Base-by-base conservation (phyloP, 2,888 invertebrate genomes). In the Magallana nippona region DNA sequence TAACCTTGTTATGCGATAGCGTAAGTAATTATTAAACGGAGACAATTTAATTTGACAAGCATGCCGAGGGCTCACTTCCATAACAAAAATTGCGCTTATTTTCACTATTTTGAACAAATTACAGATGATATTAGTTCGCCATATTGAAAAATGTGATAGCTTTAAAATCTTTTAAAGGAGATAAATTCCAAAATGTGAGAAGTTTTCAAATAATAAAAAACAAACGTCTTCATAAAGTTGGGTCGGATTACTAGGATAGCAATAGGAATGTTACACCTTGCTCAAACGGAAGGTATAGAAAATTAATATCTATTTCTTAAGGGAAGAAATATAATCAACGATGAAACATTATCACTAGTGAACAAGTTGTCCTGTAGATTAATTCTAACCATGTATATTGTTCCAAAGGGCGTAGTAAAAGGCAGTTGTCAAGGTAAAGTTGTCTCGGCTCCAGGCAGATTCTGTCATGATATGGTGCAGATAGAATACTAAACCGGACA, bases 71-170 rank as follows among this genome's bases (percentile, higher is more conserved):
- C 71, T 15, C 8, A 2, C 27, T 60, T 27, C 15, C 5, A 27
- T 71, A 11, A 27, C 32, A 71, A n/a, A 8, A 27, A 71, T 32
- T 15, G 11, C 32, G 19, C 71, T 71, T 71, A 71, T 22, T 71
- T 22, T 27, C 17, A 22, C 71, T 15, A 27, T 71, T 71, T 71
- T 22, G 13, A 15, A 27, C 71, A 71, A 71, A 71, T 71, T 71
- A 71, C 71, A 22, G 71, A 27, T 71, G 11, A 71, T 63, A 63
- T 60, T 60, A n/a, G 27, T 22, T 63, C 63, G 22, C 22, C 63
- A 63, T 71, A 71, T 71, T 71, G 27, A 22, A 71, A 32, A 71
- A 71, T 15, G 32, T 27, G 71, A 71, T 71, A 71, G 71, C 71
- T 71, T 71, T 71, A 2, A 71, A 71, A 22, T 27, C 27, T 2